These are phyloP conservation scores for Sylvilagus bachmani DNA, from an alignment of 2,113 vertebrate genomes.

Conservation along the genomic window DNA sequence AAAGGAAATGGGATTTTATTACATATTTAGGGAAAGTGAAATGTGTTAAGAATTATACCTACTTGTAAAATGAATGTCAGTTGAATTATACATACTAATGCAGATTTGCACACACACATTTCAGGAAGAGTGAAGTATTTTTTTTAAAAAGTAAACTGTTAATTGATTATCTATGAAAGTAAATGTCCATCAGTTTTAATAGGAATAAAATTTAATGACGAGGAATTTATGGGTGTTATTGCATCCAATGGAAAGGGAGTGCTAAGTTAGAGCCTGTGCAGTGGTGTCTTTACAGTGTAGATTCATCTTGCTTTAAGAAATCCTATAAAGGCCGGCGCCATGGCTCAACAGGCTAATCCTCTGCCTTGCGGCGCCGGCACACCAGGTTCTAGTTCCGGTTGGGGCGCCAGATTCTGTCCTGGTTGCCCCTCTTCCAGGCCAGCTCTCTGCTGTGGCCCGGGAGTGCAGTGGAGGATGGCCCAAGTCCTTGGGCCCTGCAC, in stretches of 20 bases:
- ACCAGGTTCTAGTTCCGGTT: too few species aligned
- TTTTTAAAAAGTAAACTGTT: neutral
- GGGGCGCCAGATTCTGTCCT: too few species aligned
- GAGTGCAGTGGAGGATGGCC: too few species aligned
- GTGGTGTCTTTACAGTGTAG: neutral
- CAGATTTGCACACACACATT: neutral
- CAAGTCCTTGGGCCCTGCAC: too few species aligned
- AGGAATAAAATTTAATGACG: constrained; percentile 4
- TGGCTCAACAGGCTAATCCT: too few species aligned
- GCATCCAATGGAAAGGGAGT: neutral
- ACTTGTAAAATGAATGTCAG: neutral
- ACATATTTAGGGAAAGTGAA: neutral
- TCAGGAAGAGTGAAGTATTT: neutral
- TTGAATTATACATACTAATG: too few species aligned
- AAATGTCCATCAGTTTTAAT: neutral
- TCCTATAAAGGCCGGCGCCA: neutral
- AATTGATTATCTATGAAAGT: neutral
- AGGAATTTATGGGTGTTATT: neutral
- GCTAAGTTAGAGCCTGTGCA: neutral
- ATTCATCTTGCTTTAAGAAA: constrained; percentile 2
- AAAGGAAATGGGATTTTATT: neutral
- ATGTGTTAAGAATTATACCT: neutral
- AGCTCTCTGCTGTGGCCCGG: too few species aligned
- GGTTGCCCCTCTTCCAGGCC: too few species aligned
- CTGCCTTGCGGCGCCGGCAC: too few species aligned